These are phyloP conservation scores for Pseudorhombus dupliciocellatus DNA, from an alignment of 2,113 vertebrate species.

Conservation along the genomic window DNA sequence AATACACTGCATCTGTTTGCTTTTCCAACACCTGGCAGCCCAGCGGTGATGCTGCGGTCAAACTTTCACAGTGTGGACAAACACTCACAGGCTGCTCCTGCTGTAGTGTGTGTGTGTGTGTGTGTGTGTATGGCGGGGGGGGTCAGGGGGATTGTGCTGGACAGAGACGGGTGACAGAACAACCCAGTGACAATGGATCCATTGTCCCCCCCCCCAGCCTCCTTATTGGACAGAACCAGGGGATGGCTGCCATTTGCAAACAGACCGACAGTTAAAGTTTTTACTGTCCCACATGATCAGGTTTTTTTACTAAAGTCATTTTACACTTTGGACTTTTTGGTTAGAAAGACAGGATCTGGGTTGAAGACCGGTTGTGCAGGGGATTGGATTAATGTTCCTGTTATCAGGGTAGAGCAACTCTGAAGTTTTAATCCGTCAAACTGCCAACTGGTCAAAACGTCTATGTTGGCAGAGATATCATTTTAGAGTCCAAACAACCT, in stretches of 20 bases:
- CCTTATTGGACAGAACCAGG: constrained; percentile 31
- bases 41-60: too few relatives aligned
- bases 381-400: too few relatives aligned
- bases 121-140: constrained; percentile 9
- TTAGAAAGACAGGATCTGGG: too few relatives aligned
- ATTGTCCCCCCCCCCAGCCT: constrained; percentile 61
- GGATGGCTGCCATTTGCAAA: constrained; percentile 31
- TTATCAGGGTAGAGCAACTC: too few relatives aligned
- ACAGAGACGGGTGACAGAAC: constrained; percentile 64
- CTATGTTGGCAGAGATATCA: too few relatives aligned
- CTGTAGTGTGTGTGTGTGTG: constrained; percentile 13
- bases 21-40: not conserved
- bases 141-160: constrained; percentile 50
- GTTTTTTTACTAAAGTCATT: not conserved
- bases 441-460: too few relatives aligned
- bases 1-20: not conserved
- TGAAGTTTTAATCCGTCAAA: too few relatives aligned
- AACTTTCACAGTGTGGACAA: not conserved
- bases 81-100: constrained; percentile 11
- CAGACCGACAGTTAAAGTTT: not conserved
- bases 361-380: too few relatives aligned
- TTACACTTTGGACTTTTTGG: too few relatives aligned
- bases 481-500: too few relatives aligned
- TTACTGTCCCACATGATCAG: not conserved
- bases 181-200: constrained; percentile 60